Base-by-base conservation (phyloP, 2,113 vertebrate species). In the Xenopus laevis region DNA sequence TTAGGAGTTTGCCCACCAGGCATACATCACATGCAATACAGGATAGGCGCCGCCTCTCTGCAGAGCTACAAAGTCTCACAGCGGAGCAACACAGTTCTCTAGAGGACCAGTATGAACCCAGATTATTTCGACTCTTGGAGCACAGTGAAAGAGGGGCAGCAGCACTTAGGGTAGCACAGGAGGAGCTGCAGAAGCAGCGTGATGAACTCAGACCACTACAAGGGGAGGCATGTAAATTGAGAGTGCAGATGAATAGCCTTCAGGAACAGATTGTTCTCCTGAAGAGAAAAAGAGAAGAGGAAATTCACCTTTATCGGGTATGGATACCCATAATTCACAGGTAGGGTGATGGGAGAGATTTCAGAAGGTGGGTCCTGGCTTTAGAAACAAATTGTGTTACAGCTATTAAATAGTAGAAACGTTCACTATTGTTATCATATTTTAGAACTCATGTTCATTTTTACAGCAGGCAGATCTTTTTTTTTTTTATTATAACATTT, bases 31-130 rank as follows among this genome's bases (percentile, higher is more conserved):
- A 89, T 3, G 92, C 95, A 77, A 83, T 95, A 17, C 90, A 88
- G 45, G 86, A 93, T 79, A 91, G 89, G 80, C 88, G 90, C 5
- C 85, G 90, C 73, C 85, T 93, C 8, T 95, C 94, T 3, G 57
- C 82, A 64, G 92, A 95, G 80, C 87, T 99, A 8, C 92, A 96
- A 86, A 93, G 89, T 72, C 93, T 95, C 27, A 83, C 97, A 83
- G 89, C 93, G 0, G 82, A 88, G 44, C 93, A 89, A 50, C 91
- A 93, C n/a, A 89, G 84, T 66, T 87, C 87, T 1, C 85, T 98
- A 73, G 93, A 98, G 78, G 87, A 94, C 27, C 92, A 93, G 80
- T 98, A 96, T 0, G 93, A 96, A 71, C 94, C 96, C 0, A 89
- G 94, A 17, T 82, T 98, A 71, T 80, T 94, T 80, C 86, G 90